A percentile compares a stretch with the other conserved stretches of the same genome.
Conservation (phyloP, 2,888 invertebrate genomes). For the Cremastinae sp. region DNA sequence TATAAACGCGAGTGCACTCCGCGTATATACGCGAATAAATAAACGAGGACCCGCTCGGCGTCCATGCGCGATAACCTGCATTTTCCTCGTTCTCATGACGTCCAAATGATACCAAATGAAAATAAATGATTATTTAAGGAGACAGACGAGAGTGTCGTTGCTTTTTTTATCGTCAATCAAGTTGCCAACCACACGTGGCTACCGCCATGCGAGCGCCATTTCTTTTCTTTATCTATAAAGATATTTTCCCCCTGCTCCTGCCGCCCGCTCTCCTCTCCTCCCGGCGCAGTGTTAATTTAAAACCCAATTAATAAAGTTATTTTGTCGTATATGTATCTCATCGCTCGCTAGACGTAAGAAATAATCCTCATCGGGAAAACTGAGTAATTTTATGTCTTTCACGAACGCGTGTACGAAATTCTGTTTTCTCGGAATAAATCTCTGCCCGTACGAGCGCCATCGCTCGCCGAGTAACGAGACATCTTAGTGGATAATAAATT, state of each 20-base stretch:
- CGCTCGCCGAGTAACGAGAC: slow-evolving; percentile 38
- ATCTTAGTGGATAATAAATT: slow-evolving; percentile 38
- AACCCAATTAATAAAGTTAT: slow-evolving; percentile 53
- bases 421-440: slow-evolving; percentile 16
- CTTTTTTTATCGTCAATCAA: slow-evolving; percentile 20
- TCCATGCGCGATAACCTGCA: slow-evolving; percentile 46
- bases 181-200: slow-evolving; percentile 14
- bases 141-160: slow-evolving; percentile 26
- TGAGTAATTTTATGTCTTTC: slow-evolving; percentile 33
- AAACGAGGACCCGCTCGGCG: slow-evolving; percentile 12
- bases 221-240: slow-evolving; percentile 17
- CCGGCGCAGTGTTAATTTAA: slow-evolving; percentile 38
- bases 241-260: no score
- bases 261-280: slow-evolving; percentile 24
- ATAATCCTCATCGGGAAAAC: slow-evolving; percentile 1
- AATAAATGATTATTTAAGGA: slow-evolving; percentile 52
- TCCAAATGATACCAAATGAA: slow-evolving; percentile 54
- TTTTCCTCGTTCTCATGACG: slow-evolving; percentile 54
- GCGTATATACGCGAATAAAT: slow-evolving; percentile 1
- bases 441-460: neutral
- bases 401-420: slow-evolving; percentile 3
- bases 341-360: slow-evolving; percentile 9
- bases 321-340: slow-evolving; percentile 40
- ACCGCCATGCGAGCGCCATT: slow-evolving; percentile 24
- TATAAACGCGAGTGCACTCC: slow-evolving; percentile 4